Evolutionary conservation across 2,888 invertebrate genomes (phyloP), one percentile per base, ranked within the genome.

Genomic region (Ormyrus pomaceus): DNA sequence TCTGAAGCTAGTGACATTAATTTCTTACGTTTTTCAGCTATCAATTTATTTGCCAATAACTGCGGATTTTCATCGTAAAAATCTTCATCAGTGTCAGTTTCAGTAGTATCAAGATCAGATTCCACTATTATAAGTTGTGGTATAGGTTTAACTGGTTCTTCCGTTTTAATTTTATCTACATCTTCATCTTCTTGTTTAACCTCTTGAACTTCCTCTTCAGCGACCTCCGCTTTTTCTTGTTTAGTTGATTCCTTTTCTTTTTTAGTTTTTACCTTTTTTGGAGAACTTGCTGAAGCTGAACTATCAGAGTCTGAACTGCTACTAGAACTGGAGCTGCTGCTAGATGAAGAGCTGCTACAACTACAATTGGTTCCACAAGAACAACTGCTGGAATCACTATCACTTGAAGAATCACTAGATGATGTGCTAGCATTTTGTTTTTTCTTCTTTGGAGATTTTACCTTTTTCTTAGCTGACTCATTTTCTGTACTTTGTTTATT

Each of bases 1-100:
- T 93, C 92, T 2, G 94, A 93, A 1, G 95, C 94, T 71, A 94
- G 90, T 51, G 94, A 89, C 71, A 93, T 91, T 87, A 95, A 89
- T 74, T 94, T 95, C 6, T 94, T 95, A 5, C 95, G 93, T 88
- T 96, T 96, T 86, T 96, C 95, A 10, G 94, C 94, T 68, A 95
- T 89, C 74, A 95, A 85, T 88, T 95, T 95, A 83, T 93, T 95
- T 1, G 95, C 95, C 81, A 95, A 89, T 86, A 93, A 93, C 85
- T 96, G 95, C 0, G 96, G 96, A 89, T 96, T 94, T 86, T 95
- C 94, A 88, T 97, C 96, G 88, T 96, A 97, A 90, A 96, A 96
- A 85, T 96, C 96, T 91, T 96, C 96, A 89, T 96, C 96, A 0
- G 96, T 96, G 83, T 96, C 96, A 69, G 96, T 95, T 89, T 96